Conservation (phyloP, 2,888 invertebrate species). For the Onchidella celtica region DNA sequence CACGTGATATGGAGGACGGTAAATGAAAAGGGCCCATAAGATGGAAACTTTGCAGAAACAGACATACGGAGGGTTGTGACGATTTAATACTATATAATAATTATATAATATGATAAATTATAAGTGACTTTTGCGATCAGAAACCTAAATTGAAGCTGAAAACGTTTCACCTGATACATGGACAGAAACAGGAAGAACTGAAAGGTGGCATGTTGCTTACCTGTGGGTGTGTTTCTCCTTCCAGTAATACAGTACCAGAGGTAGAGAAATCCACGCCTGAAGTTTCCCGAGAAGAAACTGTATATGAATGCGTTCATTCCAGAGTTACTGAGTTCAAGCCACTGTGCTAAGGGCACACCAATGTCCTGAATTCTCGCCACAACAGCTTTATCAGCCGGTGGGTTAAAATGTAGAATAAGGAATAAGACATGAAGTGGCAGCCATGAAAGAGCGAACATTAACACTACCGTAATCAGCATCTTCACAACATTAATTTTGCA, state of each 20-base stretch:
- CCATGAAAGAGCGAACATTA: slow-evolving; percentile 95
- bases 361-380: slow-evolving; percentile 87
- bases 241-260: slow-evolving; percentile 57
- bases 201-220: not conserved
- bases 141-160: no score
- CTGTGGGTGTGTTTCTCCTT: no score
- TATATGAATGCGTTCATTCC: slow-evolving; percentile 97
- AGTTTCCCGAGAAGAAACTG: slow-evolving; percentile 97
- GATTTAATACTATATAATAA: no score
- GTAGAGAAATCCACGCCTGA: slow-evolving; percentile 88
- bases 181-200: not conserved
- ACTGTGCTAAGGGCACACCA: slow-evolving; percentile 92
- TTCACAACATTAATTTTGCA: slow-evolving; percentile 96
- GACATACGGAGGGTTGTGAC: no score
- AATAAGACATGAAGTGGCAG: slow-evolving; percentile 89
- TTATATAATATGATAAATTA: no score
- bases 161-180: no score
- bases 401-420: slow-evolving; percentile 87
- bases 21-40: no score
- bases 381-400: slow-evolving; percentile 50
- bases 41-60: no score
- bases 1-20: no score
- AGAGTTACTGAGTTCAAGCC: slow-evolving; percentile 96
- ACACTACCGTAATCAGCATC: slow-evolving; percentile 94
- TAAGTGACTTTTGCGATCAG: no score